Evolutionary conservation across 2,888 invertebrate genomes (phyloP), one percentile per base, ranked within the genome.

Genomic region (Pollenia angustigena): DNA sequence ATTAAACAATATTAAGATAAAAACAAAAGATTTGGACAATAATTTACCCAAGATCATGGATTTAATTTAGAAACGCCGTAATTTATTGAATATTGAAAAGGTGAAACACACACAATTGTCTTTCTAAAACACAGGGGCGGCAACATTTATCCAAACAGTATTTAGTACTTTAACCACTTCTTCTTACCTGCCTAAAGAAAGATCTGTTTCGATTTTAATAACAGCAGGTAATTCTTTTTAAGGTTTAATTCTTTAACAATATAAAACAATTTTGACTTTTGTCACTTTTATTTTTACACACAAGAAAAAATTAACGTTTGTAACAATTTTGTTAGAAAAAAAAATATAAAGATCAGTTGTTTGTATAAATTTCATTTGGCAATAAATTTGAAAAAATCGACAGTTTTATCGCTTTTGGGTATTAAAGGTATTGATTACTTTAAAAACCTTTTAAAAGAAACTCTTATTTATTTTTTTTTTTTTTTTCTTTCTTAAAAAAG

Each of bases 311-410:
- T 40, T 54, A 64, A 16, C 76, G 58, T 48, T 48, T 84, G 50
- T 23, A 42, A 50, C 79, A 71, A 18, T 46, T 71, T 71, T 64
- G 32, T 6, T 10, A 60, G 32, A 44, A 50, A 44, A 12, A 12
- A 14, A 46, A 23, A 23, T 23, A 23, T 50, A 40, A 81, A 72
- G 72, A 87, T 87, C 87, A 84, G 68, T 74, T 87, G 84, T 71
- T 69, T 76, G 69, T 81, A 62, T 62, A 48, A 81, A 80, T 71
- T 80, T 83, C 87, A 81, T 74, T 88, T 88, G 88, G 88, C 90
- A 90, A 91, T 91, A 91, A 91, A 91, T 92, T 92, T 86, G 88
- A 89, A 83, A 72, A 86, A 89, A 89, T 91, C 92, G 91, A 91
- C 91, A 91, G 88, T 90, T 92, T 92, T 91, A 91, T 91, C 90